These are phyloP conservation scores for Pedetes capensis DNA, from an alignment of 2,113 vertebrate genomes.

Conservation along the genomic window DNA sequence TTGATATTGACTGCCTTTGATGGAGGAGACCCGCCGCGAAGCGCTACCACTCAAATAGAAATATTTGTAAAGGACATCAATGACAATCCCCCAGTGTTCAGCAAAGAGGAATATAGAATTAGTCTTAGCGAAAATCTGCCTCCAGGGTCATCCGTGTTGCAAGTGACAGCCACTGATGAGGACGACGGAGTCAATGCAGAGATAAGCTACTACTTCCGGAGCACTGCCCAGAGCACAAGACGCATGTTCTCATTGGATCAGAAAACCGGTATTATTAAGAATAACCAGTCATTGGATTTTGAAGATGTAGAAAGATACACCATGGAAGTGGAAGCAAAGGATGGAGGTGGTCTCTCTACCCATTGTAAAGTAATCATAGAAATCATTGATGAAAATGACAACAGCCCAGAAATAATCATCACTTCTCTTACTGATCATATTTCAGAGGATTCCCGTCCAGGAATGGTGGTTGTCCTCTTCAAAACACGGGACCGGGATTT, in stretches of 20 bases:
- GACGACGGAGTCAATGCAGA: constrained; percentile 77
- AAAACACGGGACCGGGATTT: constrained; percentile 78
- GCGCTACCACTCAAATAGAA: constrained; percentile 66
- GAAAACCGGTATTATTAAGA: constrained; percentile 68
- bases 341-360: constrained; percentile 77
- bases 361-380: constrained; percentile 79
- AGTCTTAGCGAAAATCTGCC: constrained; percentile 70
- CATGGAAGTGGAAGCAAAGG: constrained; percentile 79
- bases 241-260: constrained; percentile 76
- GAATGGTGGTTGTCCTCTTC: constrained; percentile 77
- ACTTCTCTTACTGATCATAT: constrained; percentile 75
- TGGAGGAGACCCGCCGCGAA: constrained; percentile 60
- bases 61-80: constrained; percentile 79
- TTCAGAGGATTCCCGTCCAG: constrained; percentile 73
- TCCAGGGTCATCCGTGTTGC: constrained; percentile 61
- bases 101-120: constrained; percentile 67
- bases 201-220: constrained; percentile 77
- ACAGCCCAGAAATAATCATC: constrained; percentile 76
- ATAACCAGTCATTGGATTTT: constrained; percentile 76
- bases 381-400: constrained; percentile 80
- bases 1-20: constrained; percentile 78
- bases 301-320: constrained; percentile 76
- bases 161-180: constrained; percentile 71
- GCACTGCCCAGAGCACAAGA: constrained; percentile 21
- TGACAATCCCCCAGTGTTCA: constrained; percentile 80